Evolutionary conservation across 2,113 vertebrate genomes (phyloP).

Genomic region (Caracal caracal): DNA sequence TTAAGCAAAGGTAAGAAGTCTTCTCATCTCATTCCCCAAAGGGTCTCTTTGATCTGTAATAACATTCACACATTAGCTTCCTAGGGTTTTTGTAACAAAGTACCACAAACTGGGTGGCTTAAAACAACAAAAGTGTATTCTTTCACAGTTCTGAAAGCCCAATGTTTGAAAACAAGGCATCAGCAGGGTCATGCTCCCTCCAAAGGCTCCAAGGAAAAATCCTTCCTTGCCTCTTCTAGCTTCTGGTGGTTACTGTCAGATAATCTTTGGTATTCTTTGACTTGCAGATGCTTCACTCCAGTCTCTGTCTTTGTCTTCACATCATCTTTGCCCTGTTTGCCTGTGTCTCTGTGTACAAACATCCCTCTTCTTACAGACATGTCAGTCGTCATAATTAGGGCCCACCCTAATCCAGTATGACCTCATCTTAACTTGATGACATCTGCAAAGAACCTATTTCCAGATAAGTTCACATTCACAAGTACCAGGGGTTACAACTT

Average conservation of each 20-base stretch:
- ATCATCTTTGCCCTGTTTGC: not conserved
- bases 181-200: not conserved
- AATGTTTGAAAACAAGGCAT: not conserved
- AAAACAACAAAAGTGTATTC: not conserved
- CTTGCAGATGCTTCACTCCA: not conserved
- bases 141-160: not conserved
- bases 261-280: not conserved
- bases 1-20: not conserved
- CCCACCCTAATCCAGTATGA: not conserved
- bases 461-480: not conserved
- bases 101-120: not conserved
- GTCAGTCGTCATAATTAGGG: not conserved
- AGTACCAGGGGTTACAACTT: not conserved
- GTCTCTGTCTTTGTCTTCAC: not conserved
- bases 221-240: not conserved
- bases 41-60: not conserved
- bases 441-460: not conserved
- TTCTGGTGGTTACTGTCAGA: not conserved
- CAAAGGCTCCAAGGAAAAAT: not conserved
- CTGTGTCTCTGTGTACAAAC: not conserved
- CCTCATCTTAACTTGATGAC: not conserved
- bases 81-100: not conserved
- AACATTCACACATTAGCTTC: not conserved
- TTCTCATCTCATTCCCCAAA: not conserved
- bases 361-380: not conserved